Base-by-base conservation (phyloP, 1,140 invertebrate species). In the Diabrotica virgifera region DNA sequence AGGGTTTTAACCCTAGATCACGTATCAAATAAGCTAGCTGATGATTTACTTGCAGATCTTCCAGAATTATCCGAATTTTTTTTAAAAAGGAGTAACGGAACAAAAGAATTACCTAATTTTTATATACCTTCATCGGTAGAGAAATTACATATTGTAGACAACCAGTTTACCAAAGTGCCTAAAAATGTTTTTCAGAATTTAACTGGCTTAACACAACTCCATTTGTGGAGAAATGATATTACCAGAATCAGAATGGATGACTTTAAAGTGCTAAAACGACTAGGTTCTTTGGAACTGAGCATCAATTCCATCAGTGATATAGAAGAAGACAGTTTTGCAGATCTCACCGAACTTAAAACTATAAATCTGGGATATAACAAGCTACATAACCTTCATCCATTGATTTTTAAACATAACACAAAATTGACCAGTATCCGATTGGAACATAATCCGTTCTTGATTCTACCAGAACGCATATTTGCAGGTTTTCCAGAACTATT, bases 281-380 rank as follows among this genome's bases (percentile, higher is more conserved):
- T 72, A 9, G 50, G 62, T 46, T 51, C 69, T 9, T 40, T 70
- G 11, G 63, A 70, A 36, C 37, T 70, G 36, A 65, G 65, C 14
- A 53, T 11, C 0, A 62, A 62, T 35, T 5, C 36, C 52, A 62
- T 62, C 7, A 14, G 11, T 13, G 8, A 14, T 9, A 52, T 62
- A 38, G 59, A 62, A 5, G 24, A 52, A 7, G 50, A 62, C 35
- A 52, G 24, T 12, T 62, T 62, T 37, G 36, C 35, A 12, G 59
- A 62, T 5, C 59, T 54, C 13, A 24, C 13, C 12, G 5, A 54
- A 54, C 12, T 54, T 9, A 24, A 13, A 13, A 24, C 11, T 12
- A 40, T 69, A 13, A 51, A 38, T 52, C 35, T 69, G 36, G 6
- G 8, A n/a, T 35, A 24, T 8, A 69, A 69, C 40, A 53, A 66